Evolutionary conservation across 2,113 vertebrate species (phyloP).

Genomic region (Odobenus rosmarus): DNA sequence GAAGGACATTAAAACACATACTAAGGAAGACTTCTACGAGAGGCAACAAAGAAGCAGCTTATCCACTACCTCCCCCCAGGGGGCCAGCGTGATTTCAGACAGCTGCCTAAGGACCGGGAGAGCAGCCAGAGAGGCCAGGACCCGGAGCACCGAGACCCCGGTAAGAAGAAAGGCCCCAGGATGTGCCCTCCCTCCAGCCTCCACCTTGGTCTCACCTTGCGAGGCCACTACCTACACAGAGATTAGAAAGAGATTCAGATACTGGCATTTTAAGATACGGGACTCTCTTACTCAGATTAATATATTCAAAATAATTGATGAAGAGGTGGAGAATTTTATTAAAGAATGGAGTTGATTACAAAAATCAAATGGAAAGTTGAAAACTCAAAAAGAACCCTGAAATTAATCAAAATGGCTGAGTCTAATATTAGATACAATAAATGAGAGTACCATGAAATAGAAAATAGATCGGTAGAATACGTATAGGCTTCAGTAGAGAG

Average conservation of each 20-base stretch:
- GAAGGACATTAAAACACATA: not conserved
- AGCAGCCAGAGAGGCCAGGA: not conserved
- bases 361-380: not conserved
- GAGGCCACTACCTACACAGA: not conserved
- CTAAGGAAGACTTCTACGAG: not conserved
- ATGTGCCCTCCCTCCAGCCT: rapidly evolving
- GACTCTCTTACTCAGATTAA: not conserved
- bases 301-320: not conserved
- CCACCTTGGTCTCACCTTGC: rapidly evolving
- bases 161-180: not conserved
- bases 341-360: not conserved
- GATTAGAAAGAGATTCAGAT: not conserved
- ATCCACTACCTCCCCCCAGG: not conserved
- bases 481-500: not conserved
- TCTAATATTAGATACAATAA: not conserved
- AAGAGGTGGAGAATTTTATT: not conserved
- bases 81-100: not conserved
- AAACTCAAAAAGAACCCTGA: not conserved
- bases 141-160: not conserved
- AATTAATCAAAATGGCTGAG: not conserved
- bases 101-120: not conserved
- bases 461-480: not conserved
- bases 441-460: not conserved
- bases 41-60: not conserved
- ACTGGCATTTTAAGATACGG: not conserved